These are phyloP conservation scores for Noctuana brunneofusca DNA, from an alignment of 2,888 invertebrate genomes.

Conservation along the genomic window DNA sequence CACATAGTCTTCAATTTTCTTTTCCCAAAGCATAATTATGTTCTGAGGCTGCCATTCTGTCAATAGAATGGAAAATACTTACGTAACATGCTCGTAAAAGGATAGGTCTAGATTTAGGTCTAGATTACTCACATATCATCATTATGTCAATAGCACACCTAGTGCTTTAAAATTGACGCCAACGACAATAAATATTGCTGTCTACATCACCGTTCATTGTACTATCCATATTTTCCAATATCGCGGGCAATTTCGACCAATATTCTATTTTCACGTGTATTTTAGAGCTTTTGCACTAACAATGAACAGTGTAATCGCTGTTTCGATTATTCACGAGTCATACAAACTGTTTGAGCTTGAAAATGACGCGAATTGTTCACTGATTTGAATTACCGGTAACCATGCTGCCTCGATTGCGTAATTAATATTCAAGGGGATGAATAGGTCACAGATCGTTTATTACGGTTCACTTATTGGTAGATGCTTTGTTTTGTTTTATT, in stretches of 20 bases:
- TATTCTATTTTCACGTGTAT: constrained; percentile 4
- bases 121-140: not conserved
- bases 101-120: not conserved
- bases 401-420: constrained; percentile 29
- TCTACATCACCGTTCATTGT: not conserved
- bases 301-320: constrained; percentile 13
- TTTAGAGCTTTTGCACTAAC: not conserved
- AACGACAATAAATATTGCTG: not conserved
- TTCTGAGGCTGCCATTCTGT: not conserved
- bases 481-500: constrained; percentile 10
- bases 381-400: constrained; percentile 31
- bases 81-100: not conserved
- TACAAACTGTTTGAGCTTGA: constrained; percentile 30
- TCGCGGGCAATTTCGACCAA: not conserved
- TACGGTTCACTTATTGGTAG: constrained; percentile 26
- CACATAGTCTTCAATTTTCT: too few relatives aligned
- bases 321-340: constrained; percentile 33
- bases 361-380: constrained; percentile 34
- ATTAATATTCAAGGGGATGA: constrained; percentile 34
- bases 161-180: constrained; percentile 1
- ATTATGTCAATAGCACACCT: not conserved
- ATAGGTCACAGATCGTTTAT: constrained; percentile 24
- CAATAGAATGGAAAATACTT: not conserved
- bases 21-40: too few relatives aligned
- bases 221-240: constrained; percentile 9